Evolutionary conservation across 1,140 invertebrate species (phyloP), one percentile per base, ranked within the genome.

Genomic region (Platorchestia sp.): DNA sequence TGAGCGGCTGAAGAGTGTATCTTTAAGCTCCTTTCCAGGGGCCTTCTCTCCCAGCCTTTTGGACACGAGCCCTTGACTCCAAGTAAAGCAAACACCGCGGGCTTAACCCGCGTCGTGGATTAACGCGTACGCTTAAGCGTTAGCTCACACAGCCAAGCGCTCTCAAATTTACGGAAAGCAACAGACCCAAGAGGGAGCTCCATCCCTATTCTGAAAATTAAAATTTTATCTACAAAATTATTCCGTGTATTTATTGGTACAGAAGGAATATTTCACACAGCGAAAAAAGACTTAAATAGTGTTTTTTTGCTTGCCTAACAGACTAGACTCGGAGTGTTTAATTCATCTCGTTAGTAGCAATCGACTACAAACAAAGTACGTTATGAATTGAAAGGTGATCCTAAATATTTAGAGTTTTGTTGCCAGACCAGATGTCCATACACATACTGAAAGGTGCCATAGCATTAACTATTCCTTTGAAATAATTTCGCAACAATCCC

Each of bases 21-120:
- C 59, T 75, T 75, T 75, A 75, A 75, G 59, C 59, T 75, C 59
- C 59, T 75, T 75, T 75, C 59, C 59, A 75, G 59, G 59, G 59
- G 27, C 59, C 59, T 75, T 75, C 59, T 75, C 59, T 75, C 59
- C 14, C 1, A 7, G 59, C 59, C 59, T 75, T 75, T 75, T 75
- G 59, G 59, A 75, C 59, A 36, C 27, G 10, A 27, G 59, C 59
- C 27, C 59, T 75, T 36, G 59, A 75, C 59, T 75, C 59, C 59
- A 75, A 27, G 27, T 36, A 10, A 75, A 27, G 59, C 27, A 75
- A 75, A 75, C 59, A 75, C 59, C 27, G 59, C 59, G 59, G 59
- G 59, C 59, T 75, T 75, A 75, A 75, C 59, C 59, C 27, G 59
- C 1, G 59, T 36, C 7, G 36, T 36, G 59, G 59, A 75, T 75